Conservation (phyloP, 2,113 vertebrate species). For the Plecotus auritus region DNA sequence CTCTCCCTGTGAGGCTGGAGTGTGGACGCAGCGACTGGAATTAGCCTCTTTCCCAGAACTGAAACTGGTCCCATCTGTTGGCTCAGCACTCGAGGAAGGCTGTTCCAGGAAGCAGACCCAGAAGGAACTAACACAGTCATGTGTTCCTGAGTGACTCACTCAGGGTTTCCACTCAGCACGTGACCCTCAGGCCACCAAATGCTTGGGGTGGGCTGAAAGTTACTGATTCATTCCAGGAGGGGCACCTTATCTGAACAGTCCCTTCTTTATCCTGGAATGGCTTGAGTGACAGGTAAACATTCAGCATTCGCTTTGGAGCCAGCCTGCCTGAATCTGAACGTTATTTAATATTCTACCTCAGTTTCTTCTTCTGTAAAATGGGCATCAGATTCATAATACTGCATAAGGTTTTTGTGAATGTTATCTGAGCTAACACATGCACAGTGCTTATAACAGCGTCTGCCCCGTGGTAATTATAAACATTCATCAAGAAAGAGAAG, state of each 20-base stretch:
- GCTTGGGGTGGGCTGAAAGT: background rate
- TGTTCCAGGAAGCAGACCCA: slow-evolving; percentile 48
- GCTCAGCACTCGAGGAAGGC: slow-evolving; percentile 3
- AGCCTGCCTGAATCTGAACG: background rate
- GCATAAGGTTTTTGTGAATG: background rate
- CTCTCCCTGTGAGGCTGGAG: background rate
- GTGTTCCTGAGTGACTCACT: slow-evolving; percentile 7
- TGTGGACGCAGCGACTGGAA: background rate
- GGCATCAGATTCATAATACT: background rate
- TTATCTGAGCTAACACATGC: background rate
- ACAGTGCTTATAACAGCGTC: background rate
- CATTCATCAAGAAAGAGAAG: background rate
- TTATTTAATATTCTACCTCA: background rate
- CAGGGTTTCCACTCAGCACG: background rate
- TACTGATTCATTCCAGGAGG: background rate
- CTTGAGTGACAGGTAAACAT: background rate
- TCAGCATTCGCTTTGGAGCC: background rate
- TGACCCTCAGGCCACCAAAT: background rate
- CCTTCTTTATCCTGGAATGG: background rate
- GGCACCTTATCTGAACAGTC: background rate
- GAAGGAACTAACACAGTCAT: slow-evolving; percentile 29
- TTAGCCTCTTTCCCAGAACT: slow-evolving; percentile 46
- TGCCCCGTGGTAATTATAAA: background rate
- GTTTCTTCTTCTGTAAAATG: slow-evolving; percentile 26
- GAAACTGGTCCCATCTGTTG: background rate